Base-by-base conservation (phyloP, 1,140 invertebrate species). In the Drosophila carrolli region DNA sequence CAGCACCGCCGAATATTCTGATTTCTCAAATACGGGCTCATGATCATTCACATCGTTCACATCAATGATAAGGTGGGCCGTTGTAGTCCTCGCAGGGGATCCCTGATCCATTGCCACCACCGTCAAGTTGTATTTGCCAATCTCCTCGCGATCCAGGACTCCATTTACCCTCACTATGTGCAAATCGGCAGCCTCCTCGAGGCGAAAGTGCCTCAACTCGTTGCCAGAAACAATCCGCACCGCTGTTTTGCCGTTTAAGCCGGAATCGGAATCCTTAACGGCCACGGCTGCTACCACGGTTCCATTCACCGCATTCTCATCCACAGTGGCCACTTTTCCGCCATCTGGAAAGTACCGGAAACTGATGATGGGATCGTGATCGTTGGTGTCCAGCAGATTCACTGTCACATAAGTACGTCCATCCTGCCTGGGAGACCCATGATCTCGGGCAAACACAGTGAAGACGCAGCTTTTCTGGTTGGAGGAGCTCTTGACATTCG, bases 21-120 rank as follows among this genome's bases (percentile, higher is more conserved):
- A 97, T 92, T 98, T 97, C 91, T 98, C 97, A 90, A 99, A 99
- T 4, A 97, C 97, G 1, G 97, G 97, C 85, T 98, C 97, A 92
- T 98, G 97, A 92, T 99, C 98, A 93, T 99, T 99, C 0, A 97
- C 96, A 92, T 99, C 98, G 92, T 98, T 98, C 0, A 99, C 97
- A 81, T 97, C 95, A 92, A 99, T 97, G 16, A 97, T 96, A 56
- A 99, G 94, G 93, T 98, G 96, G 11, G 96, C 95, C 0, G 96
- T 96, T 1, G 96, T 95, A n/a, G 96, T 97, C 58, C 97, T 94
- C 3, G 96, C 95, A 35, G 97, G 97, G 19, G 95, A 95, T 0
- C 98, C 98, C 92, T 96, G 96, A 92, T 99, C 98, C 5, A 95
- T 96, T 1, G 98, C 98, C 32, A 97, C 95, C 23, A 99, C 95